Evolutionary conservation across 2,797 vertebrate species (phyloP).

Genomic region (Erpetoichthys calabaricus): DNA sequence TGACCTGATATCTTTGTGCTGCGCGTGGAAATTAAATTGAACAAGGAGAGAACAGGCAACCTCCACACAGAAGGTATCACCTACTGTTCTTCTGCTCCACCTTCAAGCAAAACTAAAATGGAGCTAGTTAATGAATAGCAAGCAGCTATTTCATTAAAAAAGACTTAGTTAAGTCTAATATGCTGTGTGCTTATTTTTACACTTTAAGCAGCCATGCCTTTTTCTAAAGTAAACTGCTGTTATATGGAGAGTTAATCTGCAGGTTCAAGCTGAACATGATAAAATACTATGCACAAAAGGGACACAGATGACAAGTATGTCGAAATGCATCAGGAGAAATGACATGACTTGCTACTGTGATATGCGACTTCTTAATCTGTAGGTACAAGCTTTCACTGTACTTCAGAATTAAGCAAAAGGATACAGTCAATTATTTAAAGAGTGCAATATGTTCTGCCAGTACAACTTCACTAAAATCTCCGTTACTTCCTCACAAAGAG

Average conservation of each 20-base stretch:
- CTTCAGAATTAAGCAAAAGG: constrained; percentile 54
- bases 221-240: too few relatives aligned
- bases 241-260: constrained; percentile 27
- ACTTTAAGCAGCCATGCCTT: too few relatives aligned
- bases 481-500: constrained; percentile 41
- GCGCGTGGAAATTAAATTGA: too few relatives aligned
- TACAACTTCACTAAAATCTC: constrained; percentile 34
- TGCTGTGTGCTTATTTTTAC: too few relatives aligned
- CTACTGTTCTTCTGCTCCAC: too few relatives aligned
- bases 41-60: too few relatives aligned
- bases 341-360: constrained; percentile 36
- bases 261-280: constrained; percentile 38
- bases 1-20: too few relatives aligned
- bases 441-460: constrained; percentile 59
- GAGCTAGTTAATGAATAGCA: too few relatives aligned
- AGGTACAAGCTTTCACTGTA: constrained; percentile 60
- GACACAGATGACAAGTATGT: constrained; percentile 45
- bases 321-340: constrained; percentile 55
- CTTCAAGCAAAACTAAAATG: too few relatives aligned
- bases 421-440: constrained; percentile 74
- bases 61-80: too few relatives aligned
- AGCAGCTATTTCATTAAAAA: too few relatives aligned
- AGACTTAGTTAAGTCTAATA: too few relatives aligned
- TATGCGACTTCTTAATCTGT: constrained; percentile 58
- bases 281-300: constrained; percentile 47